These are phyloP conservation scores for Ricordea florida DNA, from an alignment of 92 coral and sea anemone species.

Conservation along the genomic window DNA sequence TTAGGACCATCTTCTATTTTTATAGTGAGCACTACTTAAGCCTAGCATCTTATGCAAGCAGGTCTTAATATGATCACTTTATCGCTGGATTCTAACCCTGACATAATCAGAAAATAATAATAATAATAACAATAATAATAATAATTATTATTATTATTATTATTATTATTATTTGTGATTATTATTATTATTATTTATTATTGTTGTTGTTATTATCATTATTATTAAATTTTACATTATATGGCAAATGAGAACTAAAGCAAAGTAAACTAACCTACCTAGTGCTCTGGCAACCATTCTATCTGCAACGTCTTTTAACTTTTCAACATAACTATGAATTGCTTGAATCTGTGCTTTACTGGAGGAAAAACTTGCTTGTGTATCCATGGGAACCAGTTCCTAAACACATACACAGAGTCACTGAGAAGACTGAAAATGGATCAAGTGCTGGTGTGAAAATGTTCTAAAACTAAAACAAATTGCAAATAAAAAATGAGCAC, in stretches of 20 bases:
- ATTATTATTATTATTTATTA: background rate
- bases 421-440: too few relatives aligned
- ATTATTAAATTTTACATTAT: background rate
- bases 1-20: too few relatives aligned
- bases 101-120: background rate
- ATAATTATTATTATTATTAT: background rate
- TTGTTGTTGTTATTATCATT: background rate
- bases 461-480: too few relatives aligned
- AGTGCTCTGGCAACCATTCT: slow-evolving; percentile 83
- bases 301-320: slow-evolving; percentile 87
- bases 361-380: slow-evolving; percentile 80
- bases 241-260: background rate
- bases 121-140: background rate
- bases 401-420: too few relatives aligned
- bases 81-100: background rate
- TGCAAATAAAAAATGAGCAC: too few relatives aligned
- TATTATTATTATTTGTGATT: background rate
- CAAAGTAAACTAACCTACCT: slow-evolving; percentile 36
- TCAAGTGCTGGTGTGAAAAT: too few relatives aligned
- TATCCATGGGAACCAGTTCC: slow-evolving; percentile 96
- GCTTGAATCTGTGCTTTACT: slow-evolving; percentile 83
- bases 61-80: background rate
- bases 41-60: too few relatives aligned
- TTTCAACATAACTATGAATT: slow-evolving; percentile 80
- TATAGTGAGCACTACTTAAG: too few relatives aligned